phyloP scores from a whole-genome alignment of 2,888 invertebrate genomes.

The Sesamia inferens region DNA sequence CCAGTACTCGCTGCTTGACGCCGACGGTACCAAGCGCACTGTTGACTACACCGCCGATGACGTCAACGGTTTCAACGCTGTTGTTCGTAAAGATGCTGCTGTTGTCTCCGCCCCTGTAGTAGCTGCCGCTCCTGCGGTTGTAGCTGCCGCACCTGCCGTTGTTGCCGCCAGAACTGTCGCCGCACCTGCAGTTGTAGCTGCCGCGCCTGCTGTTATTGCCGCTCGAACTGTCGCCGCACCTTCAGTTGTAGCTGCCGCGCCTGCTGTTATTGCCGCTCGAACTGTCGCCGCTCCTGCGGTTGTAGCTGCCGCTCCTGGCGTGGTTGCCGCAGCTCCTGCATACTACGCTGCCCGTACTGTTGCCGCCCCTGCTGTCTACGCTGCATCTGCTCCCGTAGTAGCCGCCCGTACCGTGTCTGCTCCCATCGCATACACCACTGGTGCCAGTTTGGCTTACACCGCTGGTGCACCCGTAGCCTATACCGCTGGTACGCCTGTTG shows the following conservation, averaged over 20 bases:
- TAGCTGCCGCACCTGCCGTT: conserved; percentile 68
- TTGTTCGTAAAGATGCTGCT: conserved; percentile 88
- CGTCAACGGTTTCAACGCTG: conserved; percentile 90
- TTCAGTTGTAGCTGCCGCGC: conserved; percentile 71
- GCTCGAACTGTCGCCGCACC: conserved; percentile 65
- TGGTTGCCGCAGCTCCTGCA: conserved; percentile 61
- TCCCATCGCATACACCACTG: conserved; percentile 39
- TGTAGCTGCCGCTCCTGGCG: conserved; percentile 59
- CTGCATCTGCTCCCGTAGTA: conserved; percentile 48
- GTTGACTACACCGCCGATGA: conserved; percentile 90
- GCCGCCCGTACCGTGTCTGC: conserved; percentile 58
- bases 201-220: conserved; percentile 63
- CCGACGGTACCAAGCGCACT: conserved; percentile 89
- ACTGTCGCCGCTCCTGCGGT: conserved; percentile 60
- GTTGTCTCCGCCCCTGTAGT: conserved; percentile 77
- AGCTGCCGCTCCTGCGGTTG: conserved; percentile 72
- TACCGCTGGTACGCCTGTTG: conserved; percentile 21
- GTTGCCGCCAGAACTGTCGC: conserved; percentile 65
- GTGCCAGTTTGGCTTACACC: conserved; percentile 54
- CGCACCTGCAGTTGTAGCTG: conserved; percentile 71
- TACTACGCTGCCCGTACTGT: conserved; percentile 46
- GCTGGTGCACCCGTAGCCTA: conserved; percentile 36
- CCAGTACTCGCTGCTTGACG: conserved; percentile 89
- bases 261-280: conserved; percentile 65
- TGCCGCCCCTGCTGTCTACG: conserved; percentile 52